These are phyloP conservation scores for Cylloceria caligata DNA, from an alignment of 2,888 invertebrate species.

Conservation along the genomic window DNA sequence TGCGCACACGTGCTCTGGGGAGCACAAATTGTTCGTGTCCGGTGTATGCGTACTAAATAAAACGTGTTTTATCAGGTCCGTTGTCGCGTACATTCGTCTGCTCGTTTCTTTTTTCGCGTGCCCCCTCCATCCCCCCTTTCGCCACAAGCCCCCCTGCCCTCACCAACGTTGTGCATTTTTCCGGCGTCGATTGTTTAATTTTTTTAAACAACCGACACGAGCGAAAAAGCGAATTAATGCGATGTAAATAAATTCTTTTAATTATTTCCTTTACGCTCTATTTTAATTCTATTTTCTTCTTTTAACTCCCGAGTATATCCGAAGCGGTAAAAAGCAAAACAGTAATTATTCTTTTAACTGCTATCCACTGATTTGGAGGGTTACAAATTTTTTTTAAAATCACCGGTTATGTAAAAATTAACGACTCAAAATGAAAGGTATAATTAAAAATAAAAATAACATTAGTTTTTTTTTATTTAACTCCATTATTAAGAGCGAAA, in stretches of 20 bases:
- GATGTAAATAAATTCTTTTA: neutral
- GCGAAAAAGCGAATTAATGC: neutral
- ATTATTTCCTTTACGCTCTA: neutral
- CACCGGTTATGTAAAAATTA: no score
- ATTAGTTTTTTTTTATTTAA: no score
- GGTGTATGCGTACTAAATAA: constrained; percentile 68
- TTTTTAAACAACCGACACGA: neutral
- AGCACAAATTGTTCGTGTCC: constrained; percentile 68
- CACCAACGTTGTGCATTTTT: no score
- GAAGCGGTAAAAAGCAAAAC: no score
- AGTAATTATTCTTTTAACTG: no score
- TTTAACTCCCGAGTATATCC: no score
- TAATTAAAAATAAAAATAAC: no score
- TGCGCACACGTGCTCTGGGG: constrained; percentile 51
- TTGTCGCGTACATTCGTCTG: constrained; percentile 61
- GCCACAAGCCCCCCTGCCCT: no score
- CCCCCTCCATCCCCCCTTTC: neutral
- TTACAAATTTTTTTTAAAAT: no score
- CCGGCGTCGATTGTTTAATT: constrained; percentile 17
- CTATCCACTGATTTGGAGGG: no score
- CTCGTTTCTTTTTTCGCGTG: neutral
- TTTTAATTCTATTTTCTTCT: neutral
- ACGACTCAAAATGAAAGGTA: no score
- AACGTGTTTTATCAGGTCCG: constrained; percentile 65
- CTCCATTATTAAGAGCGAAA: no score